Base-by-base conservation (phyloP, 2,888 invertebrate species). In the Alloplasta piceator region DNA sequence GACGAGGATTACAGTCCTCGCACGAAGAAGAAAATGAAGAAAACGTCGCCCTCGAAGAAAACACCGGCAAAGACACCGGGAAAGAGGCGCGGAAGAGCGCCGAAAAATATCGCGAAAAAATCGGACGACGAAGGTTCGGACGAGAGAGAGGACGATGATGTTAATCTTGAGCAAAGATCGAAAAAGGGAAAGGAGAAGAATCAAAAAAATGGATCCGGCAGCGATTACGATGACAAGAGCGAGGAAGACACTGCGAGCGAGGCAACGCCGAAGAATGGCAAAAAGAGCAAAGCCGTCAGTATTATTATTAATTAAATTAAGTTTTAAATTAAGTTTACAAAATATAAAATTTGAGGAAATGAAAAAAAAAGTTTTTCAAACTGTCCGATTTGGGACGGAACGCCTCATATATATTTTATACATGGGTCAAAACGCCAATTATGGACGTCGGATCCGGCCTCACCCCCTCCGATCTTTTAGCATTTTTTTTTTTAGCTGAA, bases 1-100 rank as follows among this genome's bases (percentile, higher is more conserved):
- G 87, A 88, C 75, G 90, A 91, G 73, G 91, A 91, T 83, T 89
- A 90, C 41, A 90, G 85, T 84, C 90, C 91, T n/a, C 80, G 84
- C 10, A 82, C 84, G 9, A 89, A 87, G 55, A 90, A 87, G 74
- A 91, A 87, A 79, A 58, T 82, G 12, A 86, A 83, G 55, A 90
- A 87, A 81, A 5, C 78, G 9, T 10, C 80, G 1, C 56, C 83
- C 0, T 83, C 78, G 4, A 88, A 86, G 43, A 89, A 83, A 74
- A 52, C 77, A 75, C 60, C 75, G 10, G 56, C 82, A 0, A 87
- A 88, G 77, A 60, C 84, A 7, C 46, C 84, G 0, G 50, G 84
- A 70, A 48, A 87, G 82, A 83, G 86, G 67, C 76, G 88, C 38
- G 86, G 82, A 46, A 81, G 81, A 61, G 55, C 72, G 72, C 81